Conservation (phyloP, 2,113 vertebrate species). For the Corapipo altera region DNA sequence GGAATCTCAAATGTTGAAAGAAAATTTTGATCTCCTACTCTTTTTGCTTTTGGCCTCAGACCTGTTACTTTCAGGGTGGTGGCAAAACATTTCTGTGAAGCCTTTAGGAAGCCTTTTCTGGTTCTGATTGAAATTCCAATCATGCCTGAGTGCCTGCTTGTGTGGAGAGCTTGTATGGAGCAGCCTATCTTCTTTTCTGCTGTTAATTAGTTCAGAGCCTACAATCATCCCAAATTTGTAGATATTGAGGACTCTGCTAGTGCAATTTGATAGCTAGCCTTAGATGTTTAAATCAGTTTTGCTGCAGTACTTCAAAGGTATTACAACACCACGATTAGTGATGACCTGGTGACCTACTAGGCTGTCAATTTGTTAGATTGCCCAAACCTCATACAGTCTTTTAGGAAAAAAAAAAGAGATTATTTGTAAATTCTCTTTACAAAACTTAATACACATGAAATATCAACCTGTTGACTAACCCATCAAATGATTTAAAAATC, state of each 20-base stretch:
- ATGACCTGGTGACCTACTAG: background rate
- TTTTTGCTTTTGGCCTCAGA: background rate
- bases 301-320: background rate
- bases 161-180: background rate
- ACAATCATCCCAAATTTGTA: background rate
- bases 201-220: background rate
- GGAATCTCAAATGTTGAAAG: background rate
- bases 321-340: background rate
- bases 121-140: background rate
- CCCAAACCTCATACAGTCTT: background rate
- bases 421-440: background rate
- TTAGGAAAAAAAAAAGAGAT: background rate
- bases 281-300: background rate
- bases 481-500: background rate
- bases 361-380: background rate
- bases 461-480: background rate
- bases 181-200: background rate
- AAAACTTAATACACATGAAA: background rate
- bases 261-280: background rate
- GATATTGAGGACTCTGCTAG: background rate
- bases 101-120: background rate
- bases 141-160: background rate
- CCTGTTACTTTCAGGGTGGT: background rate
- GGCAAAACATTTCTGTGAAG: background rate
- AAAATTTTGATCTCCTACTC: background rate